Evolutionary conservation across 2,113 vertebrate species (phyloP).

Genomic region (Chloropsis cyanopogon): DNA sequence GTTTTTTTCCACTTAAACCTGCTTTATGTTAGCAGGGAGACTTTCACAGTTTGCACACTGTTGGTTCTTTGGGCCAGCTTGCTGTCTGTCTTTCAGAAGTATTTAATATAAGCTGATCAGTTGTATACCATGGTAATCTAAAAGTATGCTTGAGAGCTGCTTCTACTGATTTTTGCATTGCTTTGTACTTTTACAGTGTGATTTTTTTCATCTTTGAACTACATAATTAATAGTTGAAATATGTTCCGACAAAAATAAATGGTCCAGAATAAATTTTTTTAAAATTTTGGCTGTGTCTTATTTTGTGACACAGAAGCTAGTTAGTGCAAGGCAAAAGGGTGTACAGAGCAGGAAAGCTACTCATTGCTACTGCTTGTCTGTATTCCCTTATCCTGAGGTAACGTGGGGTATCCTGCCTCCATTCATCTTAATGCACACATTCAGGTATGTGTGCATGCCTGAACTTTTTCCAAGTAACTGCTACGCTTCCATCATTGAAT

Average conservation of each 20-base stretch:
- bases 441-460: neutral
- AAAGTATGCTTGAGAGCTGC: neutral
- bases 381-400: neutral
- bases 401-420: rapidly evolving
- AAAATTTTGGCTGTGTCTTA: neutral
- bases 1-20: neutral
- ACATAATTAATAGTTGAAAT: neutral
- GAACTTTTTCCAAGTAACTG: neutral
- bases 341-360: neutral
- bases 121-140: neutral
- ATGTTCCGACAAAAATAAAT: neutral
- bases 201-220: neutral
- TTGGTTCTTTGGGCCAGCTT: neutral
- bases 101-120: neutral
- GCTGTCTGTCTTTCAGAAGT: neutral
- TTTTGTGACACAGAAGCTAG: neutral
- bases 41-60: neutral
- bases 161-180: neutral
- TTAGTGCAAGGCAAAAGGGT: neutral
- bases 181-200: neutral
- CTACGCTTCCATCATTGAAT: neutral
- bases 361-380: neutral
- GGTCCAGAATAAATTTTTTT: neutral
- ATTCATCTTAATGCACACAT: neutral
- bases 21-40: neutral